Evolutionary conservation across 2,113 vertebrate genomes (phyloP).

Genomic region (Craseonycteris thonglongyai): DNA sequence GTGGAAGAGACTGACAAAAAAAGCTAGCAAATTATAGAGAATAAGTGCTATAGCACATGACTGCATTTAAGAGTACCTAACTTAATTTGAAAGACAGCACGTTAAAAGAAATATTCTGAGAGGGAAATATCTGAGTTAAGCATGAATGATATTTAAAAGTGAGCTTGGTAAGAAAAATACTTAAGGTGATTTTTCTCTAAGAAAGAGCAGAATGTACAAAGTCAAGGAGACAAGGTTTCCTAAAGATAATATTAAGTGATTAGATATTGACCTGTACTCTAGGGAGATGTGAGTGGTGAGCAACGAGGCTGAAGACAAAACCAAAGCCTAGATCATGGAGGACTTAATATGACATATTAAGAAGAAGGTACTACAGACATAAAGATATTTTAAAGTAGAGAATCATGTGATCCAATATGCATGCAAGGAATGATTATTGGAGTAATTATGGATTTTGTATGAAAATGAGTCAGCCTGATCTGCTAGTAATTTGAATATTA

Average conservation of each 20-base stretch:
- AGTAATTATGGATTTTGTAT: not conserved
- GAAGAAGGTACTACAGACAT: not conserved
- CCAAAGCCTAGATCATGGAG: not conserved
- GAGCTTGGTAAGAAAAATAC: not conserved
- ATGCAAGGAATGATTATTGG: not conserved
- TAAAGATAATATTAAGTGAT: not conserved
- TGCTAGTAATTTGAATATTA: not conserved
- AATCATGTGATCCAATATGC: not conserved
- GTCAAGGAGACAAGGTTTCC: not conserved
- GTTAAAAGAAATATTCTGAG: not conserved
- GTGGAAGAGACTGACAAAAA: not conserved
- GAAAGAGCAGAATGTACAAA: not conserved
- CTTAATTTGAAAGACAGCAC: not conserved
- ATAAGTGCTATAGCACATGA: not conserved
- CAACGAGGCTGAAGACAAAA: not conserved
- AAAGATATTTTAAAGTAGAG: not conserved
- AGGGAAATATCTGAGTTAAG: not conserved
- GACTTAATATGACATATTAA: not conserved
- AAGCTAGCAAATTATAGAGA: not conserved
- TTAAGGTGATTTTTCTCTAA: not conserved
- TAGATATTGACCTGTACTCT: not conserved
- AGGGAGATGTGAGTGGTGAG: rapidly evolving
- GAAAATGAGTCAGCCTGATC: not conserved
- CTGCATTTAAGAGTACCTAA: not conserved
- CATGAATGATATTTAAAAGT: not conserved